Conservation (phyloP, 2,113 vertebrate genomes). For the Tachysurus vachellii region DNA sequence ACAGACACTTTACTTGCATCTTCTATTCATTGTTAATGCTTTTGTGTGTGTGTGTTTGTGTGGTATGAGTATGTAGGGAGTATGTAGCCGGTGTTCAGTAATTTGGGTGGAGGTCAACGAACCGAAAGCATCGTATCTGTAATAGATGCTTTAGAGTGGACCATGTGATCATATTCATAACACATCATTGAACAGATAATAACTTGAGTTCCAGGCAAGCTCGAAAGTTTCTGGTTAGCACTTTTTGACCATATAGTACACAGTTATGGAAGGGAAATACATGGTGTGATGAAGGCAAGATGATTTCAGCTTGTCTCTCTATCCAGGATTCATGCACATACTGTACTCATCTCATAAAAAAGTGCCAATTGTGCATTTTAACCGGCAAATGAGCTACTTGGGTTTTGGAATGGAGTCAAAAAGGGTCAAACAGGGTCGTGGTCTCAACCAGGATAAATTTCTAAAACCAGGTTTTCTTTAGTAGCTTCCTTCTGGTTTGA, state of each 20-base stretch:
- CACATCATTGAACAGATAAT: background rate
- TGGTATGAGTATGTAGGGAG: too few relatives aligned
- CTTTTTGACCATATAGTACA: too few relatives aligned
- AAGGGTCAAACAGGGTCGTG: too few relatives aligned
- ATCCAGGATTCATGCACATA: background rate
- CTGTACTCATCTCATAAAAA: too few relatives aligned
- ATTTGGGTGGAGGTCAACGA: background rate
- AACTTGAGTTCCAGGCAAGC: background rate
- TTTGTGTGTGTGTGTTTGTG: background rate
- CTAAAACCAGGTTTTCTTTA: too few relatives aligned
- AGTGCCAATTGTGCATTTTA: background rate
- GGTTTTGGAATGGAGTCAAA: background rate
- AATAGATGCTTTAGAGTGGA: background rate
- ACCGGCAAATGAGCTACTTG: background rate
- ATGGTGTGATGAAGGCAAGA: background rate
- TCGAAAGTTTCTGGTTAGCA: too few relatives aligned
- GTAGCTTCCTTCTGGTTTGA: too few relatives aligned
- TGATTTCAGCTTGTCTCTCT: background rate
- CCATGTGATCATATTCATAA: background rate
- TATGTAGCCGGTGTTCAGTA: background rate
- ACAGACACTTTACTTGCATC: background rate
- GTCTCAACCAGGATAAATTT: background rate
- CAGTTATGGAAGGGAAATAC: too few relatives aligned
- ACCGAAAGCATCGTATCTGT: background rate
- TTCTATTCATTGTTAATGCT: background rate